A percentile compares a stretch with the other conserved stretches of the same genome.
These are phyloP conservation scores for Perdita meconis DNA, from an alignment of 2,888 invertebrate species.

Conservation along the genomic window DNA sequence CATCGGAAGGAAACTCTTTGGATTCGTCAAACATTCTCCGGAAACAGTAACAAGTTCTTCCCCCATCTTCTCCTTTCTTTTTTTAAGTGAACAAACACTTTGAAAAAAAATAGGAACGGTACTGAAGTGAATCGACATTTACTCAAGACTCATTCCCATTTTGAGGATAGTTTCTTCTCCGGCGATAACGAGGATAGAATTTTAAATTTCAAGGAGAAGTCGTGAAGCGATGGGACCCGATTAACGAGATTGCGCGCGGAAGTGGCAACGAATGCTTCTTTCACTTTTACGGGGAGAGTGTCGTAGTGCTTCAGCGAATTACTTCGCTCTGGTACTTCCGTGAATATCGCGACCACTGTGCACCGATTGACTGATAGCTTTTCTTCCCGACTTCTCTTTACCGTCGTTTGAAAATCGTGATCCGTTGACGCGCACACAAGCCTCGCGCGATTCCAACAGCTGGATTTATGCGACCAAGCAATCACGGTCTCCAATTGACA, in stretches of 20 bases:
- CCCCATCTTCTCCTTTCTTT: not conserved
- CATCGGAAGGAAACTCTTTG: not conserved
- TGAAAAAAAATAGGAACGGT: too few relatives aligned
- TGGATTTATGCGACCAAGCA: conserved; percentile 3
- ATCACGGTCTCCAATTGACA: conserved; percentile 22
- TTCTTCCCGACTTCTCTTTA: not conserved
- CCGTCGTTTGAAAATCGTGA: not conserved
- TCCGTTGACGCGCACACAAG: conserved; percentile 8
- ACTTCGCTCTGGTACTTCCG: not conserved
- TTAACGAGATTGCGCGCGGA: not conserved
- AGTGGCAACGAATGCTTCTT: conserved; percentile 5
- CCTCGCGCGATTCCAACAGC: not conserved
- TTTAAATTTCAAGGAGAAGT: not conserved
- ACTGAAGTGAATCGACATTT: too few relatives aligned
- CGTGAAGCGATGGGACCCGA: not conserved
- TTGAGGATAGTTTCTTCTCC: not conserved
- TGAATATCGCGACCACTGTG: not conserved
- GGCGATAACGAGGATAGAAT: not conserved
- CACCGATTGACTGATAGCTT: conserved; percentile 17
- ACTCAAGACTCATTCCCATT: not conserved
- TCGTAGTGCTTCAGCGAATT: not conserved
- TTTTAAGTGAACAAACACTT: not conserved
- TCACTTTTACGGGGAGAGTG: not conserved
- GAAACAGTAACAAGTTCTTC: not conserved
- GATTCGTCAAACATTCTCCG: not conserved